phyloP scores from a whole-genome alignment of 2,113 vertebrate genomes.

The Himantopus leucocephalus region DNA sequence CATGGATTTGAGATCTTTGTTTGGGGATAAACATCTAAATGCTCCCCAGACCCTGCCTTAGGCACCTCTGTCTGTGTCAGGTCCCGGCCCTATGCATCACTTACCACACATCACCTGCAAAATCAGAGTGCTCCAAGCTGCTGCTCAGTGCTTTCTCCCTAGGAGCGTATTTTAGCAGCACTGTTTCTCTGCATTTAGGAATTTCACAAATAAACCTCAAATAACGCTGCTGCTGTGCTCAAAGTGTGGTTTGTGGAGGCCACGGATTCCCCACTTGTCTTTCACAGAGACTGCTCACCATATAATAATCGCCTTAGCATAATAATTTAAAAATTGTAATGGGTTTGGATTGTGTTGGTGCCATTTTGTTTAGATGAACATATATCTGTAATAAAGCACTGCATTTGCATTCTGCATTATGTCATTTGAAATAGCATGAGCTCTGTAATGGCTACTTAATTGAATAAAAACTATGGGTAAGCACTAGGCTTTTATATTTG shows the following conservation, averaged over 20 bases:
- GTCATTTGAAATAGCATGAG: conserved; percentile 52
- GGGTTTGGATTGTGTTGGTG: conserved; percentile 21
- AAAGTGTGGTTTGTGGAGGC: not conserved
- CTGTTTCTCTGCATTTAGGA: not conserved
- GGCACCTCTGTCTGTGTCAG: not conserved
- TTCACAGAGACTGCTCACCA: not conserved
- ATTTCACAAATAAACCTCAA: not conserved
- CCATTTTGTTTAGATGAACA: conserved; percentile 48
- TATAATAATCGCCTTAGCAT: conserved; percentile 12
- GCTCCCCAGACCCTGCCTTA: not conserved
- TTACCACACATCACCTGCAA: not conserved
- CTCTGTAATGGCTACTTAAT: conserved; percentile 54
- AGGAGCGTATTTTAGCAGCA: not conserved
- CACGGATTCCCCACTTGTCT: not conserved
- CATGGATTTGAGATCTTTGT: not conserved
- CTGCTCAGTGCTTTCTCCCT: not conserved
- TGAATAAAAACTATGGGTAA: conserved; percentile 41
- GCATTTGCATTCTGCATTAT: conserved; percentile 66
- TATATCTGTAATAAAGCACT: conserved; percentile 54
- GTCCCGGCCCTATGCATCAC: accelerated
- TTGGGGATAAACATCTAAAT: not conserved
- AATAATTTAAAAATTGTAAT: conserved; percentile 37
- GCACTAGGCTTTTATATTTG: conserved; percentile 24
- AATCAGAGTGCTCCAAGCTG: not conserved
- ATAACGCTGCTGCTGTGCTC: not conserved